Conservation (phyloP, 2,113 vertebrate species). For the Hemichromis elongatus region DNA sequence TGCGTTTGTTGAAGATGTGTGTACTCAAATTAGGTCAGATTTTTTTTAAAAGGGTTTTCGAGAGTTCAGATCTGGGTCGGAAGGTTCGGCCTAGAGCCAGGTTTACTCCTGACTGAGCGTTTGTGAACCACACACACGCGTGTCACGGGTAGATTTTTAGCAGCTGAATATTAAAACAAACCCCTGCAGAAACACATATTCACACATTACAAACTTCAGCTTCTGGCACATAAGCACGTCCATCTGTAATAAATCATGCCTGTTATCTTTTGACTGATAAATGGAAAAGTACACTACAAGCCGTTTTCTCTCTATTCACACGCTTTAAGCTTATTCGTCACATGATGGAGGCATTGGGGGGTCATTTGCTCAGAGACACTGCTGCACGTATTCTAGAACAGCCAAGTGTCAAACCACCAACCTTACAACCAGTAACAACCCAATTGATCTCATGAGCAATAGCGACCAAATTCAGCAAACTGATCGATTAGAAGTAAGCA, state of each 20-base stretch:
- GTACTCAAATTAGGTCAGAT: background rate
- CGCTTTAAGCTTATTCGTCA: background rate
- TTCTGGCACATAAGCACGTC: background rate
- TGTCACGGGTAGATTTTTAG: fast-evolving
- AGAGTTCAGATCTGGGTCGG: fast-evolving
- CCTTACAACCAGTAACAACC: background rate
- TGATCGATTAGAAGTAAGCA: fast-evolving
- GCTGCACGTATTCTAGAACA: background rate
- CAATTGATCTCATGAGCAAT: background rate
- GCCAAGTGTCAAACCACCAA: background rate
- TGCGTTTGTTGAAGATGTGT: background rate
- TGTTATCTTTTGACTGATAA: background rate
- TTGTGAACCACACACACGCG: background rate
- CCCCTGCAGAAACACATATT: background rate
- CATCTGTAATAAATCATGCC: background rate
- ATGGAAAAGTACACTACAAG: background rate
- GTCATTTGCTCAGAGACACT: background rate
- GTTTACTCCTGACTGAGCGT: background rate
- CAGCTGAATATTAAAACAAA: background rate
- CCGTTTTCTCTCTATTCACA: background rate
- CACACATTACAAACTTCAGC: fast-evolving
- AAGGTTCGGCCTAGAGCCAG: background rate
- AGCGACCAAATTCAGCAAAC: background rate
- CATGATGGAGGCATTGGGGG: background rate
- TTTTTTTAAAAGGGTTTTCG: background rate